Base-by-base conservation (phyloP, 2,888 invertebrate species). In the Drosophila flavopinicola region DNA sequence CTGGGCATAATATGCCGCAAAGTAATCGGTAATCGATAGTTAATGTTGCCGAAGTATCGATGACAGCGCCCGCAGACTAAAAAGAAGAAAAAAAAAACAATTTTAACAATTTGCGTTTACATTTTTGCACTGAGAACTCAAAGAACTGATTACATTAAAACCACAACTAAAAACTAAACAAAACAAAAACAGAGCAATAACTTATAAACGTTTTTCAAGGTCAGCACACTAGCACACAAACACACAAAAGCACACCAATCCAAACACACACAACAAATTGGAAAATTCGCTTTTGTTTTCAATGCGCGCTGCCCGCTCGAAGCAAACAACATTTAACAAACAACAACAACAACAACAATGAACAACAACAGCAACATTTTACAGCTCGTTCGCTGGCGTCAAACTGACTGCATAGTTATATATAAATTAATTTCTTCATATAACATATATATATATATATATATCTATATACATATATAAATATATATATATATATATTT, bases 61-160 rank as follows among this genome's bases (percentile, higher is more conserved):
- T 59, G 32, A 60, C 59, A 44, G 66, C 51, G 49, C 35, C 24
- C 38, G 27, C 32, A 47, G 17, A 25, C 39, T 30, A 25, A 37
- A 24, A 45, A 29, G 47, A 33, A 41, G 29, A 47, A 66, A 27
- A 29, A 7, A 39, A 23, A n/a, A 10, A 17, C 9, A 15, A 35
- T 5, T 47, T 38, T 3, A 27, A 53, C 37, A 39, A 49, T 60
- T 48, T 57, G 32, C 25, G 47, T 61, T 70, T 37, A 48, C 37
- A 59, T 44, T 58, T 63, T 53, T 56, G 57, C 39, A 63, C 56
- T 60, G 78, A 84, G 85, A 86, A 85, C 75, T 86, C 78, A 80
- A 86, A 86, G 87, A 82, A 82, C 87, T 84, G 85, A 86, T 72
- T 78, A 86, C 65, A 74, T 68, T 60, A 72, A 75, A 74, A 42